Conservation (phyloP, 2,797 vertebrate genomes). For the Streptopelia turtur region DNA sequence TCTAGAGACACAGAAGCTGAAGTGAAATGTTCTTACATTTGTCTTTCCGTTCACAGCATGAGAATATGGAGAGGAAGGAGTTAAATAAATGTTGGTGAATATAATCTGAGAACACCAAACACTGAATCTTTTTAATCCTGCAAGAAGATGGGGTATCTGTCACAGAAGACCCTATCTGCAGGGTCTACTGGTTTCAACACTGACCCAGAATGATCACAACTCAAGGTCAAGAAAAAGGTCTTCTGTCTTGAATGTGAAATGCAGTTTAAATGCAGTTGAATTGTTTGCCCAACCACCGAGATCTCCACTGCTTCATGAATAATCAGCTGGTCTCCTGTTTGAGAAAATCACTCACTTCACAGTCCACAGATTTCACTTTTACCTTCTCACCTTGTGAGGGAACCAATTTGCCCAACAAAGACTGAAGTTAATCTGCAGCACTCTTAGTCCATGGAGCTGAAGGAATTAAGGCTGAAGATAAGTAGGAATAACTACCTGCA, state of each 20-base stretch:
- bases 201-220: background rate
- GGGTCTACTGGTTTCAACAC: background rate
- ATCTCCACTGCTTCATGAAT: background rate
- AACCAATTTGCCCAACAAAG: background rate
- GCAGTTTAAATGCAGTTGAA: background rate
- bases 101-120: background rate
- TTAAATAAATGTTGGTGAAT: background rate
- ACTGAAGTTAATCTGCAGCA: background rate
- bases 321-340: accelerated
- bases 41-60: background rate
- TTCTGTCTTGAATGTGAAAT: background rate
- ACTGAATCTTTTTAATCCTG: background rate
- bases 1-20: background rate
- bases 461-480: background rate
- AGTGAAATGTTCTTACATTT: background rate
- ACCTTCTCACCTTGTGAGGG: background rate
- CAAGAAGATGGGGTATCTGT: background rate
- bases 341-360: background rate
- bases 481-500: background rate
- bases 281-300: background rate
- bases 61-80: background rate
- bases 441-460: background rate
- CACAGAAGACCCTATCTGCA: background rate
- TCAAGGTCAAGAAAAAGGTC: background rate
- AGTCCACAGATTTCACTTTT: background rate